These are phyloP conservation scores for Notocelia uddmanniana DNA, from an alignment of 2,888 invertebrate species.

Conservation along the genomic window DNA sequence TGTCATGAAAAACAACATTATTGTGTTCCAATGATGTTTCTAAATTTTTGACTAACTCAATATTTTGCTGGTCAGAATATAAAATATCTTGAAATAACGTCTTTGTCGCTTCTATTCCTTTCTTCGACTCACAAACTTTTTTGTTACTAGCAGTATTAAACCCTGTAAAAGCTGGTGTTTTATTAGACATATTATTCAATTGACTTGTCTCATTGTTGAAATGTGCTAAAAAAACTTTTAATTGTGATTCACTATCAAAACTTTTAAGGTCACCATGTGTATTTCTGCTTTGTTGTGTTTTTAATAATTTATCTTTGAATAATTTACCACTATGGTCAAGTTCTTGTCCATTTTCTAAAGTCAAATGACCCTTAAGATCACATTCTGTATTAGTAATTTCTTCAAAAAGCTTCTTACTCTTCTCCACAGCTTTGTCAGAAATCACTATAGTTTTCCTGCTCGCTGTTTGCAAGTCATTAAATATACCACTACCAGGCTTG, in stretches of 20 bases:
- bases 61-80: conserved; percentile 6
- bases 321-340: conserved; percentile 21
- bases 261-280: neutral
- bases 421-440: conserved; percentile 60
- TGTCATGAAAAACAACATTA: neutral
- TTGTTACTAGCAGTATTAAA: conserved; percentile 63
- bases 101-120: conserved; percentile 59
- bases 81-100: conserved; percentile 60
- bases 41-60: neutral
- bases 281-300: neutral
- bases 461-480: conserved; percentile 68
- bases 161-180: conserved; percentile 44
- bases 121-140: conserved; percentile 56
- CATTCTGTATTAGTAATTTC: conserved; percentile 46
- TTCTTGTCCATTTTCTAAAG: neutral
- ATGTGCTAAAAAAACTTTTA: neutral
- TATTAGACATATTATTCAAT: neutral
- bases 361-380: neutral
- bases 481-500: conserved; percentile 22
- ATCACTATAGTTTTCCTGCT: conserved; percentile 67
- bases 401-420: conserved; percentile 60
- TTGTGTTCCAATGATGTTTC: neutral
- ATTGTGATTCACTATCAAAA: neutral
- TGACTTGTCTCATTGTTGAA: neutral
- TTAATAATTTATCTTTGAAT: too few species aligned